phyloP scores from a whole-genome alignment of 2,888 invertebrate species.

The Xestia sexstrigata region DNA sequence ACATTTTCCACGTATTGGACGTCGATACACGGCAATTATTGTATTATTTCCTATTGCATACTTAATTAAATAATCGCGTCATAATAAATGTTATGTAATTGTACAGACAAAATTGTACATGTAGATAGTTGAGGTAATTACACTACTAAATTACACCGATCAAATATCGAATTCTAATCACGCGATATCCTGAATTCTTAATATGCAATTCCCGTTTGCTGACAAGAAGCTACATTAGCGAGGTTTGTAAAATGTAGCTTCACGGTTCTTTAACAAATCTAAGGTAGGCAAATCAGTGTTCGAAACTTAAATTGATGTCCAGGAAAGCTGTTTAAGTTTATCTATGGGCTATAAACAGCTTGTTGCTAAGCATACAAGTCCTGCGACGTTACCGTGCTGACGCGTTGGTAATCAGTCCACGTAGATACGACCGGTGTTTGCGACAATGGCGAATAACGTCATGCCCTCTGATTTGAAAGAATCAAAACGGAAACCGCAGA shows the following conservation, averaged over 20 bases:
- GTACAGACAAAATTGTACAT: constrained; percentile 24
- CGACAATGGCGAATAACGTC: constrained; percentile 84
- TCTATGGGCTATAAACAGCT: constrained; percentile 49
- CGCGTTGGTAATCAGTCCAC: constrained; percentile 79
- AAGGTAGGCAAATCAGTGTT: constrained; percentile 16
- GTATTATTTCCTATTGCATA: constrained; percentile 35
- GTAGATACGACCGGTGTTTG: constrained; percentile 76
- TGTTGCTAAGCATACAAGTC: constrained; percentile 52
- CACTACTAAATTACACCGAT: constrained; percentile 39
- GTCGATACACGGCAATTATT: constrained; percentile 45
- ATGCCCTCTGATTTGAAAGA: constrained; percentile 81
- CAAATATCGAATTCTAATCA: constrained; percentile 26
- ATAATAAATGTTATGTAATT: constrained; percentile 42
- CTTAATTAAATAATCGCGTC: constrained; percentile 50
- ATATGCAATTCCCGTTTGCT: constrained; percentile 18
- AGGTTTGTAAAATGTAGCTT: constrained; percentile 11
- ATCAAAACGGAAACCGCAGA: constrained; percentile 82
- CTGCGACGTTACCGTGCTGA: constrained; percentile 41
- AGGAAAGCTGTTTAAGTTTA: constrained; percentile 42
- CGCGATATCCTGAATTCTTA: constrained; percentile 52
- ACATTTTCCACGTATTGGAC: constrained; percentile 41
- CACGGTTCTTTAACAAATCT: not conserved
- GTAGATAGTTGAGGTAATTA: constrained; percentile 44
- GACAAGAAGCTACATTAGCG: constrained; percentile 4
- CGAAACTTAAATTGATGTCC: constrained; percentile 26